These are phyloP conservation scores for Falco columbarius DNA, from an alignment of 2,797 vertebrate species.

Conservation along the genomic window DNA sequence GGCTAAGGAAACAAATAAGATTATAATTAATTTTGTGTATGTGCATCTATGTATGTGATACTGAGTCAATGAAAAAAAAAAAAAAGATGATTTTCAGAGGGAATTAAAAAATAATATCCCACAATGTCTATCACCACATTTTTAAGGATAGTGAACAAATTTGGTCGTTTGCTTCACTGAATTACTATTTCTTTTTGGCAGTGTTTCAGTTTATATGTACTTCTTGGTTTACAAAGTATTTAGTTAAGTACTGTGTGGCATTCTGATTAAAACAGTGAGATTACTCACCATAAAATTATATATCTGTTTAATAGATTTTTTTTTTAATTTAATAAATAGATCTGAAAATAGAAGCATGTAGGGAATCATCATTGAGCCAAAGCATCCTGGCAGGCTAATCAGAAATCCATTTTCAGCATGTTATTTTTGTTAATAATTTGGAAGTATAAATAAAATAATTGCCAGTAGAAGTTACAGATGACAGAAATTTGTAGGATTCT, in stretches of 20 bases:
- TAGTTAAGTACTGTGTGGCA: neutral
- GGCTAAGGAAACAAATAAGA: neutral
- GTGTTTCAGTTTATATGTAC: neutral
- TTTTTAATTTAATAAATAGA: constrained; percentile 16
- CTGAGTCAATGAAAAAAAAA: neutral
- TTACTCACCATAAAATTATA: neutral
- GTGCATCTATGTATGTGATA: neutral
- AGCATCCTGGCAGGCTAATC: neutral
- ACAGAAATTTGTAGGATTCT: neutral
- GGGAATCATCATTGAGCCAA: neutral
- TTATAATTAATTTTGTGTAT: neutral
- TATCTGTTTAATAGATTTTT: neutral
- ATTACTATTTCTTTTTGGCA: neutral
- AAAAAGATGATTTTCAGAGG: neutral
- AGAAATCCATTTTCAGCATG: neutral
- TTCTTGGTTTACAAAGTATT: neutral
- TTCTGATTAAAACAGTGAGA: neutral
- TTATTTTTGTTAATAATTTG: constrained; percentile 30
- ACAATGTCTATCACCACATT: neutral
- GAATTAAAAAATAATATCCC: neutral
- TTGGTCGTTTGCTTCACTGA: neutral
- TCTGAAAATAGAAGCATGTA: constrained; percentile 13
- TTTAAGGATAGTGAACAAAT: neutral
- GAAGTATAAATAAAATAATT: constrained; percentile 16
- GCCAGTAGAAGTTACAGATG: neutral